Conservation (phyloP, 2,888 invertebrate genomes). For the Nephrocerus scutellatus region DNA sequence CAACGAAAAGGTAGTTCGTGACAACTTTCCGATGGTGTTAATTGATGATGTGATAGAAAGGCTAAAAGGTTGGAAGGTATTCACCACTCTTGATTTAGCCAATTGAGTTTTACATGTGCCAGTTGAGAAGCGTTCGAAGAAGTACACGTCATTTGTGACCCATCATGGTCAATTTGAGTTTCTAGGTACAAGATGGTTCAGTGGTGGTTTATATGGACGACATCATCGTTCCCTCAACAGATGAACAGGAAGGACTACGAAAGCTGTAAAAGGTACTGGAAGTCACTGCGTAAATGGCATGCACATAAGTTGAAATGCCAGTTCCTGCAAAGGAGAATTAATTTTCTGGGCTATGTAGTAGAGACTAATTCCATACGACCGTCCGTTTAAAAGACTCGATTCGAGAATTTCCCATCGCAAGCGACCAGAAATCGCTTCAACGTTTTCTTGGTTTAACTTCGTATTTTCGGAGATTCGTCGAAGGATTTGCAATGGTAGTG, state of each 20-base stretch:
- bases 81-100: constrained; percentile 19
- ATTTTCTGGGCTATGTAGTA: constrained; percentile 13
- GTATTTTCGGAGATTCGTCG: constrained; percentile 20
- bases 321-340: constrained; percentile 6
- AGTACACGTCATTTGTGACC: constrained; percentile 23
- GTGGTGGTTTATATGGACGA: constrained; percentile 11
- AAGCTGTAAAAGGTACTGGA: constrained; percentile 3
- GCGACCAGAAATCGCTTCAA: constrained; percentile 4
- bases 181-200: neutral
- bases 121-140: constrained; percentile 17
- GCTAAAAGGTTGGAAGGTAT: constrained; percentile 16
- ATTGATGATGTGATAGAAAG: constrained; percentile 12
- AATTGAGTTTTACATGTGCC: constrained; percentile 22
- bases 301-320: constrained; percentile 13
- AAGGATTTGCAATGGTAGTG: constrained; percentile 25
- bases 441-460: constrained; percentile 9
- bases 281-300: constrained; percentile 15
- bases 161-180: constrained; percentile 22
- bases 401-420: constrained; percentile 3
- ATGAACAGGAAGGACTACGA: constrained; percentile 1
- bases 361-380: constrained; percentile 7
- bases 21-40: constrained; percentile 12
- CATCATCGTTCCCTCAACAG: constrained; percentile 6
- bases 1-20: constrained; percentile 13
- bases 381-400: constrained; percentile 3